Evolutionary conservation across 2,797 vertebrate species (phyloP).

Genomic region (Pagetopsis macropterus): DNA sequence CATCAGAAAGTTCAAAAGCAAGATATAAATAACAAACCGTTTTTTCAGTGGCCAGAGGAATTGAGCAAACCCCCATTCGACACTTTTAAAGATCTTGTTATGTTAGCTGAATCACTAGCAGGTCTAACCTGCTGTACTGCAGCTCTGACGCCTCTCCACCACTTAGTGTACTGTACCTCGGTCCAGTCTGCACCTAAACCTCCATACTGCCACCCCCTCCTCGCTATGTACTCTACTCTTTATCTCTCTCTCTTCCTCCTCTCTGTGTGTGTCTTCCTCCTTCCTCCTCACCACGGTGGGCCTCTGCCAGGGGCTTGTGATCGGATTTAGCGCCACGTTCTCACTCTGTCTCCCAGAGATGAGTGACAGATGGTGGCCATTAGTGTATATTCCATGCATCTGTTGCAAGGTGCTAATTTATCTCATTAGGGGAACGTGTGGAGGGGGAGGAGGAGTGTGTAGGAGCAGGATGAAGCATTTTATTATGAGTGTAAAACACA

Average conservation of each 20-base stretch:
- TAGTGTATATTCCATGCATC: constrained; percentile 85
- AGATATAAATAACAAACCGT: constrained; percentile 7
- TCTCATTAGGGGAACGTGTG: constrained; percentile 83
- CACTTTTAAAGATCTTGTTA: constrained; percentile 51
- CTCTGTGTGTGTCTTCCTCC: constrained; percentile 37
- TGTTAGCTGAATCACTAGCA: constrained; percentile 58
- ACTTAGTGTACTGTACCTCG: constrained; percentile 54
- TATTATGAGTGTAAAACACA: constrained; percentile 80
- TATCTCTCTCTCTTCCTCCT: constrained; percentile 54
- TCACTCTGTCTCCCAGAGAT: constrained; percentile 74
- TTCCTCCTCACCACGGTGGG: constrained; percentile 52
- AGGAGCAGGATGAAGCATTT: constrained; percentile 70
- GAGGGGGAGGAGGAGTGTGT: constrained; percentile 59
- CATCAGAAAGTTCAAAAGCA: background rate
- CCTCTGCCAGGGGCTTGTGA: constrained; percentile 71
- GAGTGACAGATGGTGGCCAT: constrained; percentile 85
- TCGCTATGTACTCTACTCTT: constrained; percentile 52
- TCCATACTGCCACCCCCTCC: constrained; percentile 64
- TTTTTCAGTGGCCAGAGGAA: constrained; percentile 35
- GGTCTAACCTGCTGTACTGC: constrained; percentile 54
- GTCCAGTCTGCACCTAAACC: constrained; percentile 64
- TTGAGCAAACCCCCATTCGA: constrained; percentile 35
- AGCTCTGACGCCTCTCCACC: constrained; percentile 66
- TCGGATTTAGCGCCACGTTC: constrained; percentile 73
- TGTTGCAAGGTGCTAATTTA: constrained; percentile 85